Evolutionary conservation across 1,140 invertebrate genomes (phyloP).

Genomic region (Meloidogyne exigua): DNA sequence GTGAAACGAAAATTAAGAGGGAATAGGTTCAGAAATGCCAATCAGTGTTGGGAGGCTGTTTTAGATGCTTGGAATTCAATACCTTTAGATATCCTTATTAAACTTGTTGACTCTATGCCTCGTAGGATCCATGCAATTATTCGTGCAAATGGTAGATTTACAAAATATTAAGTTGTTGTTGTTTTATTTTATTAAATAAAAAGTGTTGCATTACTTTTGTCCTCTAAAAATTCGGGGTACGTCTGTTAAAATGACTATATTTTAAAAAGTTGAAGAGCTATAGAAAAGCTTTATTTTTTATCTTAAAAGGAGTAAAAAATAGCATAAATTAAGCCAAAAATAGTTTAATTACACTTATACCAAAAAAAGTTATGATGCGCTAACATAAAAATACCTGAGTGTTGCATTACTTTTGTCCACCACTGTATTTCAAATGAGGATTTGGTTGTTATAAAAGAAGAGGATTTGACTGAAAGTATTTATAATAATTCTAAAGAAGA

Average conservation of each 20-base stretch:
- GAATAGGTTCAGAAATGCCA: neutral
- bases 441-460: neutral
- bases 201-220: too few species aligned
- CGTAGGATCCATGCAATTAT: neutral
- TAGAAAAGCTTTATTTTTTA: too few species aligned
- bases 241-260: too few species aligned
- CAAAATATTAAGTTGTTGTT: constrained; percentile 19
- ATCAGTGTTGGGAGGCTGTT: neutral
- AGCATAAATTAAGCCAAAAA: too few species aligned
- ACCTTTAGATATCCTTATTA: neutral
- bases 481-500: neutral
- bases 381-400: too few species aligned
- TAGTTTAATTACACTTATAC: too few species aligned
- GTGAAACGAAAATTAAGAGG: neutral
- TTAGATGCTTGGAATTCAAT: neutral
- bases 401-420: too few species aligned
- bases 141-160: neutral
- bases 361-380: too few species aligned
- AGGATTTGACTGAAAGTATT: neutral
- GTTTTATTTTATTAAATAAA: constrained; percentile 2
- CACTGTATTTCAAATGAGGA: neutral
- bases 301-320: too few species aligned
- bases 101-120: constrained; percentile 2
- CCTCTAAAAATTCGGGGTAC: too few species aligned
- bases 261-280: too few species aligned